Evolutionary conservation across 2,888 invertebrate species (phyloP).

Genomic region (Philaethria dido): DNA sequence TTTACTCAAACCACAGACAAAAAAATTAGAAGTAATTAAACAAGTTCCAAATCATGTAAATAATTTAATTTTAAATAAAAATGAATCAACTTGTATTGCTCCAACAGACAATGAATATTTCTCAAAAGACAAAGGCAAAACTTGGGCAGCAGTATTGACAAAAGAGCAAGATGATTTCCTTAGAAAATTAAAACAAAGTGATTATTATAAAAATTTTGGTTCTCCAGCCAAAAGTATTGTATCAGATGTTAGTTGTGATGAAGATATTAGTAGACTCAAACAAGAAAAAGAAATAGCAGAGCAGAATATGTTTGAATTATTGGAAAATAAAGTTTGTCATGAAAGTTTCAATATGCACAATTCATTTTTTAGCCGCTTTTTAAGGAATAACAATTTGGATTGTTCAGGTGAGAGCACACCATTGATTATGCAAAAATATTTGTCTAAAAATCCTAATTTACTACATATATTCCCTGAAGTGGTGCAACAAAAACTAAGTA

Average conservation of each 20-base stretch:
- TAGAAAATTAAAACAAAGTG: constrained; percentile 73
- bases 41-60: background rate
- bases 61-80: constrained; percentile 8
- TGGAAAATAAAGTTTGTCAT: constrained; percentile 89
- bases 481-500: constrained; percentile 51
- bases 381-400: constrained; percentile 67
- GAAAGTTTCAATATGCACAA: constrained; percentile 89
- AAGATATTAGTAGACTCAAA: constrained; percentile 55
- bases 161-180: constrained; percentile 77
- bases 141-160: constrained; percentile 74
- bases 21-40: constrained; percentile 6
- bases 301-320: constrained; percentile 89
- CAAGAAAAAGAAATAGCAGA: constrained; percentile 84
- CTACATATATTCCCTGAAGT: constrained; percentile 65
- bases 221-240: constrained; percentile 71
- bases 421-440: constrained; percentile 68
- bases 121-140: constrained; percentile 61
- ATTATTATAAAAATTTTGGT: constrained; percentile 73
- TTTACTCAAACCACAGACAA: background rate
- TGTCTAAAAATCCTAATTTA: constrained; percentile 65
- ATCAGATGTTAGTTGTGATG: constrained; percentile 69
- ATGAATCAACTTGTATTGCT: background rate
- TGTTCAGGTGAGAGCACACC: constrained; percentile 76
- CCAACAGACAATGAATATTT: constrained; percentile 65
- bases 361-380: constrained; percentile 84